Percentiles rank a stretch among this genome's conserved stretches.
phyloP scores from a whole-genome alignment of 2,888 invertebrate genomes.

The Diloba caeruleocephala region DNA sequence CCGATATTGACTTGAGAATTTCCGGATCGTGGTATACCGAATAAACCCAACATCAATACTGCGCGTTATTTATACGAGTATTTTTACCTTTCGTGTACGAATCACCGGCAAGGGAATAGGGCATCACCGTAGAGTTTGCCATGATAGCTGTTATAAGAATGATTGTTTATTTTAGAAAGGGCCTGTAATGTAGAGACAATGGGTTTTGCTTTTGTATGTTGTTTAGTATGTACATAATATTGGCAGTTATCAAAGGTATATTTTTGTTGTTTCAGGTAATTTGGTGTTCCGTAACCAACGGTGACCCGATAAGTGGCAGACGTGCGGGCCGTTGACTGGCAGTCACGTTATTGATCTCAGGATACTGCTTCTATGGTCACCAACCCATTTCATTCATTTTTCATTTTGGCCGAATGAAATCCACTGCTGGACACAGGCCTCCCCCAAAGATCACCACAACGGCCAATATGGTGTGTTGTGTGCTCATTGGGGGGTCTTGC shows the following conservation, averaged over 20 bases:
- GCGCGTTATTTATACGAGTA: slow-evolving; percentile 55
- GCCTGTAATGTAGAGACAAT: slow-evolving; percentile 11
- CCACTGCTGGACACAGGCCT: too few species aligned
- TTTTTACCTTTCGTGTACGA: slow-evolving; percentile 50
- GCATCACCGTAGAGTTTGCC: slow-evolving; percentile 6
- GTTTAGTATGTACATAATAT: neutral
- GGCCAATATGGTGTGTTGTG: too few species aligned
- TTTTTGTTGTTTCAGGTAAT: slow-evolving; percentile 43
- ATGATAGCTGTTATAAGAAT: slow-evolving; percentile 34
- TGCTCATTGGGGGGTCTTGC: too few species aligned
- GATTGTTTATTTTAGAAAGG: slow-evolving; percentile 37
- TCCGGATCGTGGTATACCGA: slow-evolving; percentile 37
- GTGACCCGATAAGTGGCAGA: too few species aligned
- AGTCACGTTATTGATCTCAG: too few species aligned
- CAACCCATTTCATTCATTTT: too few species aligned
- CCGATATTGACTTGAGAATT: slow-evolving; percentile 34
- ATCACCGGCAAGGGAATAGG: slow-evolving; percentile 49
- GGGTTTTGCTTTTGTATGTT: slow-evolving; percentile 19
- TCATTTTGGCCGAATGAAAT: too few species aligned
- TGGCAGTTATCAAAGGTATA: slow-evolving; percentile 14
- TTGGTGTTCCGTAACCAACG: neutral
- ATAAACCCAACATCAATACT: slow-evolving; percentile 58
- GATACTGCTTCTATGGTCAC: too few species aligned
- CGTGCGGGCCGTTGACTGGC: too few species aligned
- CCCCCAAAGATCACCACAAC: too few species aligned